Evolutionary conservation across 1,140 invertebrate species (phyloP), one percentile per base, ranked within the genome.

Genomic region (Caenorhabditis briggsae): DNA sequence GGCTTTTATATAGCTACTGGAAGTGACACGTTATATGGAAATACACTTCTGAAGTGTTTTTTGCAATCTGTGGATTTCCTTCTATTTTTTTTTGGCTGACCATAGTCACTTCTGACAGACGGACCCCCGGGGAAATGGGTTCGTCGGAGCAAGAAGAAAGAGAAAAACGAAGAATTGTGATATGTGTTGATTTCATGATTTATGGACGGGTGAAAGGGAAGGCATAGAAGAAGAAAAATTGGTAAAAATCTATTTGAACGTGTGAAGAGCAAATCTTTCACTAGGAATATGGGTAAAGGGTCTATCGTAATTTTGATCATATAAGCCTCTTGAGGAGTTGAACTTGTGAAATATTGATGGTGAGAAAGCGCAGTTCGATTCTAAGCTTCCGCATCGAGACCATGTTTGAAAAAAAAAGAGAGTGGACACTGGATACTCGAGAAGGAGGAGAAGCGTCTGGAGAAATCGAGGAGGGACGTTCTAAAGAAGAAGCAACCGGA

Each of bases 391-490:
- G n/a, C n/a, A n/a, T n/a, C n/a, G n/a, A n/a, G n/a, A n/a, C n/a
- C n/a, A n/a, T n/a, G n/a, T n/a, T n/a, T n/a, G n/a, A n/a, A n/a
- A n/a, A n/a, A n/a, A 25, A 61, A 78, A 50, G 11, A 50, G 43
- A 50, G 70, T 78, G 70, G 70, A 78, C 70, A 78, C 70, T 78
- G 70, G 70, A 78, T 78, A 78, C 50, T 78, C 70, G 43, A 43
- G 70, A 78, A 78, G 46, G 5, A 50, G 41, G 46, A n/a, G 64
- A 41, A 78, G 46, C 20, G 2, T 12, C 12, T 8, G 46, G 70
- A 53, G n/a, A 41, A 58, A 58, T 16, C 8, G n/a, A n/a, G n/a
- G 23, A 33, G n/a, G 18, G 59, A 61, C 59, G 23, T 23, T 58
- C 20, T 23, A 25, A 23, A 61, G 59, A n/a, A 20, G 23, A 25